phyloP scores from a whole-genome alignment of 2,888 invertebrate genomes.

The Cacoxenus indagator region DNA sequence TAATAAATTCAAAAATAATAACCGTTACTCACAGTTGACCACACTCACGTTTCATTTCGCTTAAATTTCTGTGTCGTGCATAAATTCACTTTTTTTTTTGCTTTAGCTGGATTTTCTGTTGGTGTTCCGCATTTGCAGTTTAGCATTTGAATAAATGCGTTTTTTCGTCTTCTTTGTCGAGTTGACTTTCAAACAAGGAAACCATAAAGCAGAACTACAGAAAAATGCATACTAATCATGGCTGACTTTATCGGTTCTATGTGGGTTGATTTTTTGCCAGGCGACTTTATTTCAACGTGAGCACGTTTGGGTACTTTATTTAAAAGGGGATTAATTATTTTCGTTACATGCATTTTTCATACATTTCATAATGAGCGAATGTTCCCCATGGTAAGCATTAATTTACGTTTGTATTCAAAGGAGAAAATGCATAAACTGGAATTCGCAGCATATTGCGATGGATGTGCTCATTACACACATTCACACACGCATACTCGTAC shows the following conservation, averaged over 20 bases:
- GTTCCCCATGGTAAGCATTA: neutral
- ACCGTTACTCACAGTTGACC: neutral
- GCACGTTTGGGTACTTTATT: too few relatives aligned
- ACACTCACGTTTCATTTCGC: neutral
- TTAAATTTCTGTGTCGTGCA: neutral
- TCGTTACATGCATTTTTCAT: too few relatives aligned
- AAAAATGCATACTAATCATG: conserved; percentile 6
- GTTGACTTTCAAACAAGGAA: neutral
- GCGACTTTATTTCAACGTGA: too few relatives aligned
- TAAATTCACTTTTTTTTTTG: neutral
- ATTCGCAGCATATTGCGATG: neutral
- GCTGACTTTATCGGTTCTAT: neutral
- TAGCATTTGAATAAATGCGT: neutral
- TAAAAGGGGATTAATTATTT: too few relatives aligned
- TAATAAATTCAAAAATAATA: conserved; percentile 7
- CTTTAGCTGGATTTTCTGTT: neutral
- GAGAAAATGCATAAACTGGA: neutral
- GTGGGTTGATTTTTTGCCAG: neutral
- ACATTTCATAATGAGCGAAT: neutral
- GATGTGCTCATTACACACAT: neutral
- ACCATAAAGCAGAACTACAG: neutral
- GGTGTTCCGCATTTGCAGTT: neutral
- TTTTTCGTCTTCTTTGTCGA: neutral
- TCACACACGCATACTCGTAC: neutral
- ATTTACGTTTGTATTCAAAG: neutral